phyloP scores from a whole-genome alignment of 2,797 vertebrate species.

The Tenualosa ilisha region DNA sequence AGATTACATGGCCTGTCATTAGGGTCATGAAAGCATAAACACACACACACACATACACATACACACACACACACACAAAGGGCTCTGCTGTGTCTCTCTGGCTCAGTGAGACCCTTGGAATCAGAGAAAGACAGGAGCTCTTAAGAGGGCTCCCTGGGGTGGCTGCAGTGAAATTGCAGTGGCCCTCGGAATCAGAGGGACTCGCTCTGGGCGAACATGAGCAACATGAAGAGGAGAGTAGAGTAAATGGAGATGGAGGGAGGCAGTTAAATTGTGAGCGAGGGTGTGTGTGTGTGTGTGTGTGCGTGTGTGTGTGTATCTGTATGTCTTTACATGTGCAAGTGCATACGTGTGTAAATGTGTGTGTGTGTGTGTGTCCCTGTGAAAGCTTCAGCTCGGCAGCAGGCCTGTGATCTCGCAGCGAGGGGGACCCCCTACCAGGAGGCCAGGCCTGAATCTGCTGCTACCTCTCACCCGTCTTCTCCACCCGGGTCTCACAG shows the following conservation, averaged over 20 bases:
- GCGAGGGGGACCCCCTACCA: conserved; percentile 81
- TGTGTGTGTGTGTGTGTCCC: conserved; percentile 59
- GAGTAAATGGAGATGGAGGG: neutral
- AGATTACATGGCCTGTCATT: conserved; percentile 6
- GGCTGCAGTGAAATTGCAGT: neutral
- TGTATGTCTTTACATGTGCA: neutral
- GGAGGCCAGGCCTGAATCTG: conserved; percentile 83
- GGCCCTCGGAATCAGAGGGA: neutral
- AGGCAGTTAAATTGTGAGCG: neutral
- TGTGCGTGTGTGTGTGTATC: neutral
- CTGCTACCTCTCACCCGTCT: conserved; percentile 72
- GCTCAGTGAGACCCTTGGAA: neutral
- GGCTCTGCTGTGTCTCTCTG: neutral
- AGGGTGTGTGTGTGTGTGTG: conserved; percentile 1
- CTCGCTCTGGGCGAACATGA: neutral
- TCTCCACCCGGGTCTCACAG: conserved; percentile 37
- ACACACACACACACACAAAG: neutral
- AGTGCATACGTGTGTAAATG: neutral
- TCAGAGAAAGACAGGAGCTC: neutral
- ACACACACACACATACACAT: neutral
- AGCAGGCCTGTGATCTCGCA: conserved; percentile 84
- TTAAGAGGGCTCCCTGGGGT: neutral
- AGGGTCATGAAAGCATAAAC: neutral
- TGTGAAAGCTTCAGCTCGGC: conserved; percentile 81
- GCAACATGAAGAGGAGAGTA: neutral